Base-by-base conservation (phyloP, 1,140 invertebrate species). In the Periplaneta americana region DNA sequence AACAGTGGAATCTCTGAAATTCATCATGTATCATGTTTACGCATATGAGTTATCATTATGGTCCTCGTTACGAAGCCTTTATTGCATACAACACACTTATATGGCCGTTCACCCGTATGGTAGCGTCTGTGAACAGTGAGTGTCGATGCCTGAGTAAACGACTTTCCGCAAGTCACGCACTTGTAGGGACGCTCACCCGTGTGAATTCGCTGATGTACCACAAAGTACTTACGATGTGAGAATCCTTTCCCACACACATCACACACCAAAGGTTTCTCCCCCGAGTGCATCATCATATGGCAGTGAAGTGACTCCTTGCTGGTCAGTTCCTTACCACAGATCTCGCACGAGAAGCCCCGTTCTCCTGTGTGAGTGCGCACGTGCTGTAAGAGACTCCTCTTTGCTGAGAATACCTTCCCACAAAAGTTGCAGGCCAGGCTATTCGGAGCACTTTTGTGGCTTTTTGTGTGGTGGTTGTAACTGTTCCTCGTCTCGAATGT, bases 41-140 rank as follows among this genome's bases (percentile, higher is more conserved):
- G 31, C 57, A 74, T 15, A 28, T 91, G 91, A 22, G 89, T 89
- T n/a, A 89, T 88, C 11, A 91, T 82, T 1, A 90, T 90, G 32
- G 88, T 89, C 17, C 93, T 92, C 85, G 94, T 94, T 10, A 92
- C 94, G 87, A 95, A 96, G 0, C 93, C 89, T 87, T 95, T 96
- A 9, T 91, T 90, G 85, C 95, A 96, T 74, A 91, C 90, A 1
- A 88, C 89, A 84, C 94, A 92, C 82, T 91, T 86, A 85, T 93
- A 93, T 0, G 93, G 93, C 66, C 91, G 85, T 82, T 93, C 91
- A 3, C 92, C 92, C 0, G 94, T 95, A 84, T 96, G 95, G 15
- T 92, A 93, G 11, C 93, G 86, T 31, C 93, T 87, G 84, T 95
- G 94, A 13, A 94, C 94, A 84, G 93, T 94, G 8, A 95, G 86